Conservation (phyloP, 2,888 invertebrate species). For the Ormyrus thymus region DNA sequence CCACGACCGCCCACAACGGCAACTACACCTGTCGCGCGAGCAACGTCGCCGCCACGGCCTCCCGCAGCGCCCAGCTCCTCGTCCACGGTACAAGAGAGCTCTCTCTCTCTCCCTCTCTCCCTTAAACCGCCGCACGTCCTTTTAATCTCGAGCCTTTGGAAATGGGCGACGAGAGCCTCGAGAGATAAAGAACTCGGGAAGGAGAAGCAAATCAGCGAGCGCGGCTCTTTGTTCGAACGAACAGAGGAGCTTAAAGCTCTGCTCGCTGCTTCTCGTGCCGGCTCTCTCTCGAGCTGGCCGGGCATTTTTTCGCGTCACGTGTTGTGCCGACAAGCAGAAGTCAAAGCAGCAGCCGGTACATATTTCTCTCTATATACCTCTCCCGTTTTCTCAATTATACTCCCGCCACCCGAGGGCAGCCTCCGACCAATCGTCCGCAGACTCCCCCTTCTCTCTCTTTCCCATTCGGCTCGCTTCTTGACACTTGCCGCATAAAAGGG, state of each 20-base stretch:
- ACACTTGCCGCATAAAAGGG: neutral
- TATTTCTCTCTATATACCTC: neutral
- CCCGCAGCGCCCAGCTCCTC: constrained; percentile 75
- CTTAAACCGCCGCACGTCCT: neutral
- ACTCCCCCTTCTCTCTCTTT: neutral
- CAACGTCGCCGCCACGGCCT: constrained; percentile 75
- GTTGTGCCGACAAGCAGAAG: constrained; percentile 67
- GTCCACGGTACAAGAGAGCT: constrained; percentile 74
- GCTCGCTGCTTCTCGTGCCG: constrained; percentile 24
- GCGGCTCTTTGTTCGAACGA: constrained; percentile 39
- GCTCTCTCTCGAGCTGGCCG: constrained; percentile 59
- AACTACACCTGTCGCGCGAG: constrained; percentile 77
- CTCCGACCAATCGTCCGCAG: neutral
- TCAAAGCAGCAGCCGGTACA: constrained; percentile 53
- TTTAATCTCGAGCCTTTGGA: no score
- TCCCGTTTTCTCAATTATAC: neutral
- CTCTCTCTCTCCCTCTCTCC: constrained; percentile 16
- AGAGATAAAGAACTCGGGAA: neutral
- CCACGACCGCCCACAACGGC: constrained; percentile 76
- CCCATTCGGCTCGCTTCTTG: neutral
- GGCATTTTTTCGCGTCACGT: constrained; percentile 61
- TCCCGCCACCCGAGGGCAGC: constrained; percentile 10
- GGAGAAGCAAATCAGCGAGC: constrained; percentile 49
- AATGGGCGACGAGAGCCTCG: no score
- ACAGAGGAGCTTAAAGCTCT: constrained; percentile 28